Conservation (phyloP, 2,888 invertebrate species). For the Papilio demoleus region DNA sequence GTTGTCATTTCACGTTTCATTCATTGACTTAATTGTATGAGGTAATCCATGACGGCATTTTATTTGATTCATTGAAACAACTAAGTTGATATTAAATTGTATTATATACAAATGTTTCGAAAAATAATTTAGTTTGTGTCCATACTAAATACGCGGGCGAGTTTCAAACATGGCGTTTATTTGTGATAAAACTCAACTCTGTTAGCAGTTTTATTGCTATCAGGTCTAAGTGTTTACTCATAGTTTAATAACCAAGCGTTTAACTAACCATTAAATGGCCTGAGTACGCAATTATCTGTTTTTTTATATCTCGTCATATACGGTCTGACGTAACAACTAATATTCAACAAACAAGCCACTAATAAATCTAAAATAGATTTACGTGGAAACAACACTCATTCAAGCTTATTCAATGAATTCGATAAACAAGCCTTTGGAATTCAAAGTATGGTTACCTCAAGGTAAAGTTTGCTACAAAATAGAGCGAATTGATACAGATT, state of each 20-base stretch:
- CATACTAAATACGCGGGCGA: too few species aligned
- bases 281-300: background rate
- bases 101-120: background rate
- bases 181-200: too few species aligned
- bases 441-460: background rate
- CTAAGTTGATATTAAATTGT: background rate
- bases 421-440: constrained; percentile 35
- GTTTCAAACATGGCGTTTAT: too few species aligned
- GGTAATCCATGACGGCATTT: background rate
- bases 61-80: background rate
- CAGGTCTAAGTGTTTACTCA: too few species aligned
- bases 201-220: too few species aligned
- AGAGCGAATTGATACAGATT: background rate
- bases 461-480: background rate
- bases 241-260: too few species aligned
- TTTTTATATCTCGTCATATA: background rate
- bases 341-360: background rate
- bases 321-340: background rate
- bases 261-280: too few species aligned
- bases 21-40: constrained; percentile 1
- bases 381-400: constrained; percentile 37
- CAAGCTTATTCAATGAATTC: constrained; percentile 26
- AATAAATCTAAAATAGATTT: constrained; percentile 35
- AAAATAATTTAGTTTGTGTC: too few species aligned
- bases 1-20: constrained; percentile 9